phyloP scores from a whole-genome alignment of 1,140 invertebrate species.

The Drosophila cardini region DNA sequence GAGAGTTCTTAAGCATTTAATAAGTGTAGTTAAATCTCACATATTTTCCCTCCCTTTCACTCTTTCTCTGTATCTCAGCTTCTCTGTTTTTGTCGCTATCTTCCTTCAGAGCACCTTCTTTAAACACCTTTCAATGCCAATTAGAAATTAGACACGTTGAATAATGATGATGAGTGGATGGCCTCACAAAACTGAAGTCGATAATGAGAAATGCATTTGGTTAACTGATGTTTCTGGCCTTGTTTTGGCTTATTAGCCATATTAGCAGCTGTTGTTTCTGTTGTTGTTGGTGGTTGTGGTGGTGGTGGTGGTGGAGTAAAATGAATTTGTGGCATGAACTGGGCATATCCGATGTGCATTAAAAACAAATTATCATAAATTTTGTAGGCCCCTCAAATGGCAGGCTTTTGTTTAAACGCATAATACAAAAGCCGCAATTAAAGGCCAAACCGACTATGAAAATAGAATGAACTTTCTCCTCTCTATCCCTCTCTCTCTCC shows the following conservation, averaged over 20 bases:
- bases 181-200: neutral
- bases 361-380: slow-evolving; percentile 65
- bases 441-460: slow-evolving; percentile 35
- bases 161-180: slow-evolving; percentile 15
- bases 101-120: too few species aligned
- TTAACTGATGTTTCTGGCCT: neutral
- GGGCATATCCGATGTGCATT: slow-evolving; percentile 46
- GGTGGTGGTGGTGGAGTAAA: neutral
- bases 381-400: slow-evolving; percentile 11
- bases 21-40: too few species aligned
- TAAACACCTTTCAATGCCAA: slow-evolving; percentile 11
- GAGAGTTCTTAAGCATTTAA: too few species aligned
- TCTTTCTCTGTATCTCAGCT: neutral
- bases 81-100: neutral
- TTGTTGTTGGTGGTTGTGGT: neutral
- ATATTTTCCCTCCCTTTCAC: too few species aligned
- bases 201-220: slow-evolving; percentile 25
- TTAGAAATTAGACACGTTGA: slow-evolving; percentile 51
- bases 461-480: slow-evolving; percentile 29
- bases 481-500: neutral
- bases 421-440: slow-evolving; percentile 40
- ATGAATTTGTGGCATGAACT: slow-evolving; percentile 3
- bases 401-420: slow-evolving; percentile 38
- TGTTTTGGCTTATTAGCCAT: slow-evolving; percentile 20
- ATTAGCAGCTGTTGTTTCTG: slow-evolving; percentile 13